Percentiles rank a stretch among this genome's conserved stretches.
These are phyloP conservation scores for Ptychoptera albimana DNA, from an alignment of 2,888 invertebrate species.

Conservation along the genomic window DNA sequence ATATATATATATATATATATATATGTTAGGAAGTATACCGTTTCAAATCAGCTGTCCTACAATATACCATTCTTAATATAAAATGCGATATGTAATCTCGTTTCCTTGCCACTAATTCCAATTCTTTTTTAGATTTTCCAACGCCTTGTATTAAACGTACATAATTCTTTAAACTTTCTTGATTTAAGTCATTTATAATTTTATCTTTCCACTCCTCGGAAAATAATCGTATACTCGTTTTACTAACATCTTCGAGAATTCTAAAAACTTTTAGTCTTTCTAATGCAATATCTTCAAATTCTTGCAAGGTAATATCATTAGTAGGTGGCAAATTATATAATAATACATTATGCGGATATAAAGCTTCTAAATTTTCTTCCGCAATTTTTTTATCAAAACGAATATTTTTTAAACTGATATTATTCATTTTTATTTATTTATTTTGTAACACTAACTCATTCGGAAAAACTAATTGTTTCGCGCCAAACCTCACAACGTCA, in stretches of 20 bases:
- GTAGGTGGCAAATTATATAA: constrained; percentile 64
- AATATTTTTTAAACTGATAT: too few relatives aligned
- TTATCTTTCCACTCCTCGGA: constrained; percentile 52
- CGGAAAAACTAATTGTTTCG: too few relatives aligned
- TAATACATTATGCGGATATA: constrained; percentile 60
- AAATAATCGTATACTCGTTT: constrained; percentile 42
- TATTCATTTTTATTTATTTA: too few relatives aligned
- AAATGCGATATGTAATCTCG: constrained; percentile 88
- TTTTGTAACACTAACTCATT: too few relatives aligned
- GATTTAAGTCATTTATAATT: constrained; percentile 45
- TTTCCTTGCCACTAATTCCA: constrained; percentile 47
- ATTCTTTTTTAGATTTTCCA: constrained; percentile 37
- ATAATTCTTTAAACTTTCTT: constrained; percentile 50
- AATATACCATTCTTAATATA: constrained; percentile 80
- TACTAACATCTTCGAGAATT: constrained; percentile 55
- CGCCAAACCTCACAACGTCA: too few relatives aligned
- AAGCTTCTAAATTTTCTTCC: constrained; percentile 28
- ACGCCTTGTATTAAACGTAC: constrained; percentile 41
- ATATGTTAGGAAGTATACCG: constrained; percentile 21
- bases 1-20: not conserved
- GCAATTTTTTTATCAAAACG: too few relatives aligned
- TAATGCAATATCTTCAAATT: constrained; percentile 76
- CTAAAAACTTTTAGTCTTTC: constrained; percentile 69
- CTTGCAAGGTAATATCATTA: constrained; percentile 55
- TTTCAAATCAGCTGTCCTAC: constrained; percentile 67